Percentiles rank a stretch among this genome's conserved stretches.
phyloP scores from a whole-genome alignment of 2,113 vertebrate species.

The Butastur rufipennis region DNA sequence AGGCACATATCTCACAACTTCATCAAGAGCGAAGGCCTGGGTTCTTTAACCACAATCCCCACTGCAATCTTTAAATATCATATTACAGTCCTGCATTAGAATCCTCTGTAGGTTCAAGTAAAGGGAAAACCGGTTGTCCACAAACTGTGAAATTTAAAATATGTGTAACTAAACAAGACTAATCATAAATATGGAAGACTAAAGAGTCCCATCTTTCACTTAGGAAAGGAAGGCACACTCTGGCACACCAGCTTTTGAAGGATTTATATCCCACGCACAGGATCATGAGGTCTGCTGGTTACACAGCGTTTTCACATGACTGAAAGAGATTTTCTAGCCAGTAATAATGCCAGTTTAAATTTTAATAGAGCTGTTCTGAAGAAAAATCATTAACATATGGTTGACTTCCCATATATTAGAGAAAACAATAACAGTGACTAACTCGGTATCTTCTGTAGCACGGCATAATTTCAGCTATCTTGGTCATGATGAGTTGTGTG shows the following conservation, averaged over 20 bases:
- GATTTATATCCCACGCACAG: background rate
- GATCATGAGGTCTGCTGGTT: background rate
- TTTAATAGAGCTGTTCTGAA: constrained; percentile 6
- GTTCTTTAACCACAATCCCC: background rate
- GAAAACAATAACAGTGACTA: constrained; percentile 32
- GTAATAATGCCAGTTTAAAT: background rate
- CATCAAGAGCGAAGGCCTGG: background rate
- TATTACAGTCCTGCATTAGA: background rate
- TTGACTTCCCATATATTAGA: constrained; percentile 26
- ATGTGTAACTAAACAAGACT: background rate
- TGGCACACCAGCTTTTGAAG: background rate
- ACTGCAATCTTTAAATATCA: background rate
- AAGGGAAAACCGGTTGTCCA: background rate
- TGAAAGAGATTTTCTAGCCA: background rate
- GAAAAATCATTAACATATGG: constrained; percentile 43
- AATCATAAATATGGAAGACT: background rate
- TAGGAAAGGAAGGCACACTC: background rate
- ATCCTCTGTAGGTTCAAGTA: background rate
- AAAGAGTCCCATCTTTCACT: background rate
- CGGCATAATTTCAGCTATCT: constrained; percentile 3
- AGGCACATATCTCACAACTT: background rate
- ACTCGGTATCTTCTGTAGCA: background rate
- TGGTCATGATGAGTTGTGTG: background rate
- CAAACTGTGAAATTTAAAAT: background rate
- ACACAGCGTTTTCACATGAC: background rate